These are phyloP conservation scores for Cottus gobio DNA, from an alignment of 2,113 vertebrate species.

Conservation along the genomic window DNA sequence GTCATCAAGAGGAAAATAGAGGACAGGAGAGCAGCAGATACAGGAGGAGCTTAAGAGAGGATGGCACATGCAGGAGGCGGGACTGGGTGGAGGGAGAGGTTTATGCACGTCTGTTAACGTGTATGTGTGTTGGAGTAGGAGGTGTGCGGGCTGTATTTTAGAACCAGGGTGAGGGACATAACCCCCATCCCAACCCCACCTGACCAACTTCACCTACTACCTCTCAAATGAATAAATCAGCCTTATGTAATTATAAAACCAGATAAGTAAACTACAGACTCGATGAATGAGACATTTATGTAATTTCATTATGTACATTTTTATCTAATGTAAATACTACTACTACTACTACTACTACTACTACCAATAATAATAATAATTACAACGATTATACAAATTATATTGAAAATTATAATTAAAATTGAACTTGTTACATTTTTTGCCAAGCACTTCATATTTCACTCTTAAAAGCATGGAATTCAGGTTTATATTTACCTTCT, in stretches of 20 bases:
- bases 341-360: neutral
- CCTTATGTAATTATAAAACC: neutral
- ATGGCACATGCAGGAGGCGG: conserved; percentile 62
- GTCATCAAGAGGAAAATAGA: conserved; percentile 80
- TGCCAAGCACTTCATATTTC: neutral
- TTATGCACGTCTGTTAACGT: conserved; percentile 20
- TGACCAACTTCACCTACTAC: conserved; percentile 11
- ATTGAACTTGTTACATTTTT: neutral
- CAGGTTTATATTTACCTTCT: neutral
- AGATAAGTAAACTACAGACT: neutral
- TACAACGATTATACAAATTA: neutral
- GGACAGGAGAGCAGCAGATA: conserved; percentile 78
- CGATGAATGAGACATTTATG: neutral
- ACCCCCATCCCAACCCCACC: conserved; percentile 29
- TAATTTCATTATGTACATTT: neutral
- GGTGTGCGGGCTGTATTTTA: conserved; percentile 41
- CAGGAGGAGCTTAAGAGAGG: conserved; percentile 70
- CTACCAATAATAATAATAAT: neutral
- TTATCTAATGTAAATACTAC: neutral
- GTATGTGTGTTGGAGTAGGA: conserved; percentile 31
- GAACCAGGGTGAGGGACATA: conserved; percentile 56
- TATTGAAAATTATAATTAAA: neutral
- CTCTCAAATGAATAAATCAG: neutral
- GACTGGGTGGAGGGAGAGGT: conserved; percentile 60
- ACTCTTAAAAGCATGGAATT: neutral